Percentiles rank a stretch among this genome's conserved stretches.
Conservation (phyloP, 2,888 invertebrate species). For the Drosophila fungiperda region DNA sequence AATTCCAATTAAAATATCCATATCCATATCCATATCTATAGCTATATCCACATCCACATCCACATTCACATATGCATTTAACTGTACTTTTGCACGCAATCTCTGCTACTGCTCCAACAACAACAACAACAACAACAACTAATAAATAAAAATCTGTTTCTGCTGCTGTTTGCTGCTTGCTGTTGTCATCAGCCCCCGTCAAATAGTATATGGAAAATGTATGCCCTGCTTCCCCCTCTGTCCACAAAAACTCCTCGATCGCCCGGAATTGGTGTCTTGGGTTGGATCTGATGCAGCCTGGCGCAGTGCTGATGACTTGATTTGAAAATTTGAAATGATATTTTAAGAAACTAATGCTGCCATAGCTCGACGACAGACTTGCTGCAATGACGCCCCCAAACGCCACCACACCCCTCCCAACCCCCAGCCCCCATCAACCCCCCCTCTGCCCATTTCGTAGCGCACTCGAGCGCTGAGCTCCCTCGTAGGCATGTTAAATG, state of each 20-base stretch:
- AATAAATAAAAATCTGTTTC: conserved; percentile 50
- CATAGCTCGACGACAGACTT: conserved; percentile 51
- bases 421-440: background rate
- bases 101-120: conserved; percentile 5
- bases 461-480: conserved; percentile 11
- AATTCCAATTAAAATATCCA: conserved; percentile 70
- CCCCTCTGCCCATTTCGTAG: conserved; percentile 8
- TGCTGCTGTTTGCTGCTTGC: conserved; percentile 8
- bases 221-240: conserved; percentile 3
- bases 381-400: background rate
- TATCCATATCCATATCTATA: conserved; percentile 17
- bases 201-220: conserved; percentile 15
- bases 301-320: conserved; percentile 69
- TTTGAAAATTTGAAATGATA: conserved; percentile 77
- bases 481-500: conserved; percentile 82
- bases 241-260: conserved; percentile 6
- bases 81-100: conserved; percentile 43
- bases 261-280: conserved; percentile 37
- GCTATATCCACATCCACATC: background rate
- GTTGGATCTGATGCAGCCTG: conserved; percentile 44
- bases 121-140: conserved; percentile 27
- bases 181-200: conserved; percentile 34
- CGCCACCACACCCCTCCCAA: background rate
- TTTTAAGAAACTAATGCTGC: conserved; percentile 76
- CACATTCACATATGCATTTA: conserved; percentile 30